These are phyloP conservation scores for Gymnothorax reevesii DNA, from an alignment of 2,797 vertebrate genomes.

Conservation along the genomic window DNA sequence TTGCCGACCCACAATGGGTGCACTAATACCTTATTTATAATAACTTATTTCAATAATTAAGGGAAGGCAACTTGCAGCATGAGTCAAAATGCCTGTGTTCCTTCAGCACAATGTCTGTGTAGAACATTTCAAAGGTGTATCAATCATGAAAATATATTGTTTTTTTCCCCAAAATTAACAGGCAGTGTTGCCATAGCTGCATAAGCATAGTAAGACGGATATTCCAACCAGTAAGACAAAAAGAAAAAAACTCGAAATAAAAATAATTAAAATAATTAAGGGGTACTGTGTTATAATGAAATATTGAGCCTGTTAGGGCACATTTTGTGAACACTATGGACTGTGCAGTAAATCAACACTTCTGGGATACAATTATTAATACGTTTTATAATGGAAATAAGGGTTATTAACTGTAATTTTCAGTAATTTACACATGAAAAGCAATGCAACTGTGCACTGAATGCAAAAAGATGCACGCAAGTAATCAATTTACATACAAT, in stretches of 20 bases:
- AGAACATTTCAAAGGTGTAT: background rate
- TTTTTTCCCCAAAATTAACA: background rate
- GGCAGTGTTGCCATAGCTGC: background rate
- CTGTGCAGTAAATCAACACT: background rate
- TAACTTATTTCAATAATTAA: too few relatives aligned
- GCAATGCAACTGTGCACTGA: background rate
- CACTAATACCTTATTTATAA: too few relatives aligned
- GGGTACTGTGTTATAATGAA: background rate
- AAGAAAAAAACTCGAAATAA: background rate
- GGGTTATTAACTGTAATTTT: background rate
- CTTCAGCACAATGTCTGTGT: too few relatives aligned
- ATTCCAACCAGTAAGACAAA: background rate
- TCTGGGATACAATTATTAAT: background rate
- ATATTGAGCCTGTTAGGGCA: background rate
- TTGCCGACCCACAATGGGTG: background rate
- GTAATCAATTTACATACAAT: background rate
- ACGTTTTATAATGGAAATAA: slow-evolving; percentile 7
- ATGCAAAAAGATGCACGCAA: background rate
- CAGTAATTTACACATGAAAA: background rate
- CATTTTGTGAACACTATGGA: background rate
- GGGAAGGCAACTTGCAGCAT: too few relatives aligned
- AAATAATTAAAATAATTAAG: background rate
- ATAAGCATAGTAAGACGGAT: background rate
- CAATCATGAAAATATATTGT: background rate
- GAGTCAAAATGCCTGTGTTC: too few relatives aligned